Conservation (phyloP, 2,888 invertebrate genomes). For the Diachrysia chrysitis region DNA sequence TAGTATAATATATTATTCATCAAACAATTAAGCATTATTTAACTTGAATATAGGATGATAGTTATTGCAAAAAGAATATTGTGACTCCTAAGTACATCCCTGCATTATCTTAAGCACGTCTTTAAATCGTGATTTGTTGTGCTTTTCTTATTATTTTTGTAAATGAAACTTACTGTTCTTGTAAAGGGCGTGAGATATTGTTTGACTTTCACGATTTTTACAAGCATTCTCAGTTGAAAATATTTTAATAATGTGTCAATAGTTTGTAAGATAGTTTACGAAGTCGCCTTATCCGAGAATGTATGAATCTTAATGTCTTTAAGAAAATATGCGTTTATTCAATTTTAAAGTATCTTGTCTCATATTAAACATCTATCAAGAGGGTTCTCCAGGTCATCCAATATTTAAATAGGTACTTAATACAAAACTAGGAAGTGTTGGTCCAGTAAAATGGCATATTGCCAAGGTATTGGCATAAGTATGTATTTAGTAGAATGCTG, state of each 20-base stretch:
- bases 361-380: background rate
- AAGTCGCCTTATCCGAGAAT: no score
- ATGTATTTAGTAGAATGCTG: background rate
- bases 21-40: no score
- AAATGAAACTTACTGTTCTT: slow-evolving; percentile 31
- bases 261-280: no score
- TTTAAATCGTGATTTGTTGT: slow-evolving; percentile 49
- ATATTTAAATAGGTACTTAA: background rate
- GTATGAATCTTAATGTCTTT: no score
- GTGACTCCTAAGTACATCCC: slow-evolving; percentile 27
- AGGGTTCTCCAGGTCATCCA: background rate
- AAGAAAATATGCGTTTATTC: no score
- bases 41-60: no score
- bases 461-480: slow-evolving; percentile 32
- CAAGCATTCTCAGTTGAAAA: background rate
- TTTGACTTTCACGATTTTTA: slow-evolving; percentile 20
- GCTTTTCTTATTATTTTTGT: slow-evolving; percentile 46
- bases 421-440: background rate
- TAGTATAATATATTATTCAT: no score
- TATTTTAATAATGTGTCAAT: background rate
- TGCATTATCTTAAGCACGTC: slow-evolving; percentile 45
- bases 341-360: no score
- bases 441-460: background rate
- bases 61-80: background rate
- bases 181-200: slow-evolving; percentile 42